phyloP scores from a whole-genome alignment of 1,140 invertebrate species.

The Drosophila simulans region DNA sequence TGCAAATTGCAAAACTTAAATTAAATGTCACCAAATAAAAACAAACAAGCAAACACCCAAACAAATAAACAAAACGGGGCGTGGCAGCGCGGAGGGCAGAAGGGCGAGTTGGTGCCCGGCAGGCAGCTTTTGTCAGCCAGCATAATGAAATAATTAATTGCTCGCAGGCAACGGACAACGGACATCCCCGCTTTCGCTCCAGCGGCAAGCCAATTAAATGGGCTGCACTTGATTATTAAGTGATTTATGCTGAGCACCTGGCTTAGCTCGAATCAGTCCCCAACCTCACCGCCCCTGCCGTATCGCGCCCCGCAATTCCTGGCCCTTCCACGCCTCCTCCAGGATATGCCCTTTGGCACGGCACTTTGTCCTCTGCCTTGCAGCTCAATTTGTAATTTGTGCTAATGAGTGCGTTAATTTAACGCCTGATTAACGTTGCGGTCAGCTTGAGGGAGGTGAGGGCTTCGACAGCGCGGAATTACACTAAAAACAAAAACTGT shows the following conservation, averaged over 20 bases:
- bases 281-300: too few relatives aligned
- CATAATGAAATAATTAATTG: conserved; percentile 74
- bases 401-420: conserved; percentile 82
- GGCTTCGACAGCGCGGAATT: background rate
- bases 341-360: conserved; percentile 20
- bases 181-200: conserved; percentile 16
- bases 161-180: conserved; percentile 33
- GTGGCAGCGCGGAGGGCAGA: background rate
- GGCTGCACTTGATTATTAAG: conserved; percentile 79
- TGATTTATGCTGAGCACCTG: conserved; percentile 79
- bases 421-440: conserved; percentile 79
- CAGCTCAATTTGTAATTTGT: conserved; percentile 80
- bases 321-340: background rate
- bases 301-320: too few relatives aligned
- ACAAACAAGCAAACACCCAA: background rate
- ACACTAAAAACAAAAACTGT: background rate
- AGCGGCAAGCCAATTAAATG: conserved; percentile 71
- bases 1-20: conserved; percentile 79
- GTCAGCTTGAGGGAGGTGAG: conserved; percentile 22
- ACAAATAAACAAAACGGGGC: conserved; percentile 2
- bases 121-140: conserved; percentile 52
- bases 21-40: conserved; percentile 68
- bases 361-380: conserved; percentile 44
- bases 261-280: conserved; percentile 37
- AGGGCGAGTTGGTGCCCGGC: conserved; percentile 11